These are phyloP conservation scores for Diabrotica undecimpunctata DNA, from an alignment of 1,140 invertebrate genomes.

Conservation along the genomic window DNA sequence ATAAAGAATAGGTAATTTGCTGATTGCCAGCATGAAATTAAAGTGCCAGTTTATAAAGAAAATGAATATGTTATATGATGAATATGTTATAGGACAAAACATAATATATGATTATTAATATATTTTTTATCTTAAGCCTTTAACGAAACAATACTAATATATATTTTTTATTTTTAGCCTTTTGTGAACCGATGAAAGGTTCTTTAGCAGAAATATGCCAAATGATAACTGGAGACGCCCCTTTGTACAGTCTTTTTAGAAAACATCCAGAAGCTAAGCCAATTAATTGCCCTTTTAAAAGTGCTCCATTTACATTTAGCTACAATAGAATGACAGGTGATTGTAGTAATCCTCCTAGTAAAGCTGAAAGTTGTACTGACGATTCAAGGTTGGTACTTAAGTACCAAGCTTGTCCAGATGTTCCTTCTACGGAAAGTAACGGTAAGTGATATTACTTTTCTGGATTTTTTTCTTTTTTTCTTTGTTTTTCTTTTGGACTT, in stretches of 20 bases:
- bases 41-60: too few relatives aligned
- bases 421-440: conserved; percentile 66
- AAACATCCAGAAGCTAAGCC: conserved; percentile 60
- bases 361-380: conserved; percentile 78
- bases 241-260: conserved; percentile 70
- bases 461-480: not conserved
- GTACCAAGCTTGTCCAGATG: conserved; percentile 83
- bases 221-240: conserved; percentile 67
- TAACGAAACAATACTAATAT: too few relatives aligned
- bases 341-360: conserved; percentile 70
- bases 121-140: not conserved
- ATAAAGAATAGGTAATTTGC: too few relatives aligned
- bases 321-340: conserved; percentile 70
- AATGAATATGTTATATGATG: too few relatives aligned
- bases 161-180: conserved; percentile 51
- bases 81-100: too few relatives aligned
- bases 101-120: not conserved
- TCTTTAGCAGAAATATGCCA: conserved; percentile 60
- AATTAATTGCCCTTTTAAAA: conserved; percentile 68
- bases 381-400: conserved; percentile 72
- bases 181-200: conserved; percentile 52
- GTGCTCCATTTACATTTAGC: conserved; percentile 75
- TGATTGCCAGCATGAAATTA: too few relatives aligned
- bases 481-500: not conserved
- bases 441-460: conserved; percentile 48